phyloP scores from a whole-genome alignment of 2,888 invertebrate genomes.

The Cryptocheilus praepositus region DNA sequence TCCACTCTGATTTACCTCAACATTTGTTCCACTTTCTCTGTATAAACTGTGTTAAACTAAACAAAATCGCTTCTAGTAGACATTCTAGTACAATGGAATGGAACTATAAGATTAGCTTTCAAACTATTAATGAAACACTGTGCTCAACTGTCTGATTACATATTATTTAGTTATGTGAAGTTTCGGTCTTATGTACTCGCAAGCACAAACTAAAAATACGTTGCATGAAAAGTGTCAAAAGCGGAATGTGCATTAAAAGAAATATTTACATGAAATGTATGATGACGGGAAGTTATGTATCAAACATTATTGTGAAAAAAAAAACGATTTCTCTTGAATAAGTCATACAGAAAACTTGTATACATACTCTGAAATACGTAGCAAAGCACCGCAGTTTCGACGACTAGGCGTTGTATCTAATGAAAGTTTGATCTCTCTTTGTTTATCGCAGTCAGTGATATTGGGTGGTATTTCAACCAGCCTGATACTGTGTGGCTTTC shows the following conservation, averaged over 20 bases:
- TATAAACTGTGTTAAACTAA: constrained; percentile 5
- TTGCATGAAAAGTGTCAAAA: background rate
- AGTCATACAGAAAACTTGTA: background rate
- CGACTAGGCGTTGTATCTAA: constrained; percentile 77
- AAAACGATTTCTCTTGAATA: background rate
- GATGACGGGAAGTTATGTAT: constrained; percentile 10
- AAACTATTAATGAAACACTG: no score
- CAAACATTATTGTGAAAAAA: background rate
- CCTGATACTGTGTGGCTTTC: constrained; percentile 87
- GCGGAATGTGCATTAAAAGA: background rate
- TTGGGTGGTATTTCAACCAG: constrained; percentile 87
- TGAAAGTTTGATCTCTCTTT: constrained; percentile 81
- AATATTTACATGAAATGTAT: constrained; percentile 6
- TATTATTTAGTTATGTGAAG: no score
- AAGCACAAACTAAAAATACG: no score
- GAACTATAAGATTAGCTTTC: no score
- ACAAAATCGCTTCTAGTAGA: no score
- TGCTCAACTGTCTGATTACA: no score
- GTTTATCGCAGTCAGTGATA: constrained; percentile 75
- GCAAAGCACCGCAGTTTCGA: constrained; percentile 76
- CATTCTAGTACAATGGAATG: no score
- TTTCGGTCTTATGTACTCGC: no score
- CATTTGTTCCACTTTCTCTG: background rate
- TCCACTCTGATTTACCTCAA: no score
- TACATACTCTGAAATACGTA: constrained; percentile 84